Conservation (phyloP, 1,140 invertebrate genomes). For the Bombus polaris region DNA sequence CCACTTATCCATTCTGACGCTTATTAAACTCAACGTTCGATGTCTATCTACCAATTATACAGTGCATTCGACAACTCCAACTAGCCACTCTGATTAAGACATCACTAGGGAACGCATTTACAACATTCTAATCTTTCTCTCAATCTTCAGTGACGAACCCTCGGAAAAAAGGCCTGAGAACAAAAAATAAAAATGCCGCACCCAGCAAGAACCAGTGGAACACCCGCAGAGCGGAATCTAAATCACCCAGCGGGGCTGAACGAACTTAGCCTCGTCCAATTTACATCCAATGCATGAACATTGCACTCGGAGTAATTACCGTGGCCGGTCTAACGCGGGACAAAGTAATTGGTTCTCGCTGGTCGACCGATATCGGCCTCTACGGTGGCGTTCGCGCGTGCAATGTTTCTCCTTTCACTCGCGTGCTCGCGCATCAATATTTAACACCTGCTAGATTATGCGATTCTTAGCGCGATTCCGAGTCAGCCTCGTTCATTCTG, state of each 20-base stretch:
- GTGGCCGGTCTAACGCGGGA: constrained; percentile 38
- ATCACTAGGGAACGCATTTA: background rate
- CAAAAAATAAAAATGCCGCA: no score
- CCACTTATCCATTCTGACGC: no score
- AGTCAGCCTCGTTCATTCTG: background rate
- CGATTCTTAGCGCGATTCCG: background rate
- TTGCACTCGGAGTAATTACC: constrained; percentile 49
- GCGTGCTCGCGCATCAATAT: constrained; percentile 30
- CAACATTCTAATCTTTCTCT: background rate
- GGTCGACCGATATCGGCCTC: constrained; percentile 5
- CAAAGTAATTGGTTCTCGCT: constrained; percentile 42
- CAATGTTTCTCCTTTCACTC: constrained; percentile 15
- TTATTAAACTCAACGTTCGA: background rate
- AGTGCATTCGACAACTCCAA: background rate
- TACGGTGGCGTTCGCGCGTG: background rate
- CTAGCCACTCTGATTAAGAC: constrained; percentile 7
- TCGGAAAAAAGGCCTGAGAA: background rate
- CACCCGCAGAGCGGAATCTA: constrained; percentile 23
- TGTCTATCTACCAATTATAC: background rate
- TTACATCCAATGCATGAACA: constrained; percentile 52
- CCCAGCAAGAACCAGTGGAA: background rate
- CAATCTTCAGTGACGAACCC: constrained; percentile 9
- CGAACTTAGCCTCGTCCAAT: constrained; percentile 38
- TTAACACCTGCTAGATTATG: constrained; percentile 27
- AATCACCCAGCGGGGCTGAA: constrained; percentile 30